Evolutionary conservation across 2,888 invertebrate species (phyloP).

Genomic region (Chaetogeoica ovagalla): DNA sequence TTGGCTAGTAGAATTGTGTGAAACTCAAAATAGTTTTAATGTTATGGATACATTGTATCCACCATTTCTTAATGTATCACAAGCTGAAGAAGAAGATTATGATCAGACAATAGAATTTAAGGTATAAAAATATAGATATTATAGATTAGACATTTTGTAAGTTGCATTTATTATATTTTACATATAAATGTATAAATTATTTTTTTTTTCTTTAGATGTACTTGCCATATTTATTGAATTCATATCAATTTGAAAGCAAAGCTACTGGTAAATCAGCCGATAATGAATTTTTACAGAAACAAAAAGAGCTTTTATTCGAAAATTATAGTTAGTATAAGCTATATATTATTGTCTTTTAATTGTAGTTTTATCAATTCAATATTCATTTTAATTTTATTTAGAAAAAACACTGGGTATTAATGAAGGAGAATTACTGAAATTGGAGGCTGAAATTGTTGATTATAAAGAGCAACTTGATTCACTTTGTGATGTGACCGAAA

Average conservation of each 20-base stretch:
- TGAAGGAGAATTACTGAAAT: slow-evolving; percentile 33
- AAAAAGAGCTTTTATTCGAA: slow-evolving; percentile 37
- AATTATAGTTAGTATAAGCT: slow-evolving; percentile 42
- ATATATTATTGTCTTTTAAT: not conserved
- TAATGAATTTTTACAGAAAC: slow-evolving; percentile 32
- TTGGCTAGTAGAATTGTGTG: slow-evolving; percentile 54
- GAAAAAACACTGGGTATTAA: slow-evolving; percentile 49
- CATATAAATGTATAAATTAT: not conserved
- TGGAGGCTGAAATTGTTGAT: slow-evolving; percentile 34
- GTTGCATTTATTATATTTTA: not conserved
- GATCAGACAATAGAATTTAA: slow-evolving; percentile 47
- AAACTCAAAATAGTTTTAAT: slow-evolving; percentile 38
- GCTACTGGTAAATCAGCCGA: slow-evolving; percentile 26
- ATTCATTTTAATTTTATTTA: slow-evolving; percentile 9
- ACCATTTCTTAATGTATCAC: slow-evolving; percentile 35
- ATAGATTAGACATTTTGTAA: not conserved
- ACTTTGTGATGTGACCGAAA: slow-evolving; percentile 48
- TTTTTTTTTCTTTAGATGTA: slow-evolving; percentile 36
- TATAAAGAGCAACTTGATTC: slow-evolving; percentile 44
- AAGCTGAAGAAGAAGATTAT: slow-evolving; percentile 34
- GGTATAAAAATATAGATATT: slow-evolving; percentile 1
- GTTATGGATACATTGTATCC: slow-evolving; percentile 52
- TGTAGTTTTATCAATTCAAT: not conserved
- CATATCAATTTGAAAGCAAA: slow-evolving; percentile 42
- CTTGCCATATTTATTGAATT: slow-evolving; percentile 38